phyloP scores from a whole-genome alignment of 92 coral and sea anemone genomes.

The Zoanthus sansibaricus region DNA sequence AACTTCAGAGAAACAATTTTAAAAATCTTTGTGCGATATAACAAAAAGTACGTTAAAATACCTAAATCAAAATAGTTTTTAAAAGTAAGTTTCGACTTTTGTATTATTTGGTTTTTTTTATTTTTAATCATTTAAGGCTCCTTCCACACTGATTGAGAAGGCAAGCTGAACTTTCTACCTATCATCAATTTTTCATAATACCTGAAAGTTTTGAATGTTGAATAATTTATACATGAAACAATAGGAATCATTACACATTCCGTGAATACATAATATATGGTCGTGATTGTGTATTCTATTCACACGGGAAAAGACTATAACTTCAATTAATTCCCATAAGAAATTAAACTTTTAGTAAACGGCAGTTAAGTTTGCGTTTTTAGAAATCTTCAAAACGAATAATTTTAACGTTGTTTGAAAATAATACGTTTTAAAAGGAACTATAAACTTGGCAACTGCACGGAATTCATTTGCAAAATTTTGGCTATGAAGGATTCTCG shows the following conservation, averaged over 20 bases:
- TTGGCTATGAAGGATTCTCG: not conserved
- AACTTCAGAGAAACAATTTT: no score
- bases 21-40: no score
- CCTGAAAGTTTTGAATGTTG: not conserved
- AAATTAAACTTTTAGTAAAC: not conserved
- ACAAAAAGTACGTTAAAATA: no score
- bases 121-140: no score
- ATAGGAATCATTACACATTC: not conserved
- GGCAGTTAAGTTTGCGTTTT: not conserved
- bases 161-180: not conserved
- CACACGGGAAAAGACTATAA: not conserved
- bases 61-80: no score
- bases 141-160: no score
- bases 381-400: not conserved
- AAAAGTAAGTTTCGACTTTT: no score
- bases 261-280: not conserved
- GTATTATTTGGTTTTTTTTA: no score
- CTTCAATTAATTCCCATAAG: no score
- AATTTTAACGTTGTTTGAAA: not conserved
- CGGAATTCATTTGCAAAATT: not conserved
- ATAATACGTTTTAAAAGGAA: not conserved
- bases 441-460: not conserved
- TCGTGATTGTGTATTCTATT: not conserved
- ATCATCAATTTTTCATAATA: not conserved
- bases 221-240: not conserved